A percentile compares a stretch with the other conserved stretches of the same genome.
These are phyloP conservation scores for Hestina assimilis DNA, from an alignment of 1,140 invertebrate genomes.

Conservation along the genomic window DNA sequence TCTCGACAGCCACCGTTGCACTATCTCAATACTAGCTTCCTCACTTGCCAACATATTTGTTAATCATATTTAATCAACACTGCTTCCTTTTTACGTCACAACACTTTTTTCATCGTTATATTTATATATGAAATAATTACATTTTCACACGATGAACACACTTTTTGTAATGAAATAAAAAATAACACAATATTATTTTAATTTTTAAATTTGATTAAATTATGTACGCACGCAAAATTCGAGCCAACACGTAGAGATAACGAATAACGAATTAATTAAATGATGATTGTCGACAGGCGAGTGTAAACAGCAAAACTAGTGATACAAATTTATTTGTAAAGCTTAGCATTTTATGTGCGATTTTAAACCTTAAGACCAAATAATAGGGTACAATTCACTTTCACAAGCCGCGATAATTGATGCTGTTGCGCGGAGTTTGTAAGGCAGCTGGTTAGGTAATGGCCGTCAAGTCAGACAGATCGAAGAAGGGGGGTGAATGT, in stretches of 20 bases:
- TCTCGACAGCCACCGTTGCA: conserved; percentile 64
- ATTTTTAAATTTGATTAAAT: not conserved
- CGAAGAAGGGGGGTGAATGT: conserved; percentile 71
- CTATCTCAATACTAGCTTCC: conserved; percentile 67
- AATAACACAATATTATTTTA: too few relatives aligned
- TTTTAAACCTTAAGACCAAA: conserved; percentile 41
- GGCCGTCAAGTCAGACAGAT: conserved; percentile 59
- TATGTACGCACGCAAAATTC: conserved; percentile 12
- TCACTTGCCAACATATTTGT: conserved; percentile 65
- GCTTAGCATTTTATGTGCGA: conserved; percentile 27
- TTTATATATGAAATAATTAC: not conserved
- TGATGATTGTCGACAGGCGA: conserved; percentile 62
- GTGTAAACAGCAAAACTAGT: conserved; percentile 63
- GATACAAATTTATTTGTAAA: conserved; percentile 49
- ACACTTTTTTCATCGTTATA: not conserved
- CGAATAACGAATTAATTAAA: conserved; percentile 71
- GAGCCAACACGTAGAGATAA: conserved; percentile 44
- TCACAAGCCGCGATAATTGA: conserved; percentile 24
- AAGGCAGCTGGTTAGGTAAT: conserved; percentile 68
- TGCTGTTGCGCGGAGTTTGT: conserved; percentile 55
- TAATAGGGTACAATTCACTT: conserved; percentile 33
- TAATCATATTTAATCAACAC: conserved; percentile 37
- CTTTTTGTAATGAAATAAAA: too few relatives aligned
- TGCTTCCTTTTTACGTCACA: conserved; percentile 1
- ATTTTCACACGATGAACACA: not conserved